Base-by-base conservation (phyloP, 2,797 vertebrate species). In the Xenentodon cancila region DNA sequence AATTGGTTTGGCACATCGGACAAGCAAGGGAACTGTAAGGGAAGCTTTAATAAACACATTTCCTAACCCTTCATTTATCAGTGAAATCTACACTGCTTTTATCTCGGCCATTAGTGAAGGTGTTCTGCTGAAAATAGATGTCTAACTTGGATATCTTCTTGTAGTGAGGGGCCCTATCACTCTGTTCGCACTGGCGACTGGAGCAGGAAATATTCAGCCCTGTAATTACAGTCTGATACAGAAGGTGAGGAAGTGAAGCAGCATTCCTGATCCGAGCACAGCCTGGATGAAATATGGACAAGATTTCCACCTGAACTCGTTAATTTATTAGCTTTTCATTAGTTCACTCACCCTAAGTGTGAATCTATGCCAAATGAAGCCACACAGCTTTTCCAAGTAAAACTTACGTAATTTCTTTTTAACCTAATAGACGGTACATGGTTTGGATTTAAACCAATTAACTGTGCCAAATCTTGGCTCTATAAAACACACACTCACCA, bases 171-270 rank as follows among this genome's bases (percentile, higher is more conserved):
- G 53, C 51, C 71, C 64, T 73, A 44, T 80, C 57, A 69, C 68
- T 79, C 73, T 77, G 65, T 88, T 87, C 68, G 71, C 75, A 71
- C 75, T 81, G 55, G 56, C 59, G 69, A 81, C 61, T 61, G 25
- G 43, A 75, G 64, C 80, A 89, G 87, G 84, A 91, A 91, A 84
- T 79, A 81, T 89, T 68, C 44, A 61, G 71, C 74, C 65, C 79
- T 90, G 70, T 91, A 91, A 93, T 91, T 86, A 85, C 67, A 82
- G 63, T 81, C 67, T 79, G 64, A 89, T 85, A 84, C 77, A 89
- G 77, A 88, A 84, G 84, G 74, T 81, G 80, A 80, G 82, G 76
- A 86, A 86, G 81, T 75, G 55, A 81, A 72, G 60, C 46, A 65
- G 75, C 80, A 89, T 88, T 91, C 87, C 84, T 73, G 75, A 86